phyloP scores from a whole-genome alignment of 2,113 vertebrate species.

The Ptyas mucosa region DNA sequence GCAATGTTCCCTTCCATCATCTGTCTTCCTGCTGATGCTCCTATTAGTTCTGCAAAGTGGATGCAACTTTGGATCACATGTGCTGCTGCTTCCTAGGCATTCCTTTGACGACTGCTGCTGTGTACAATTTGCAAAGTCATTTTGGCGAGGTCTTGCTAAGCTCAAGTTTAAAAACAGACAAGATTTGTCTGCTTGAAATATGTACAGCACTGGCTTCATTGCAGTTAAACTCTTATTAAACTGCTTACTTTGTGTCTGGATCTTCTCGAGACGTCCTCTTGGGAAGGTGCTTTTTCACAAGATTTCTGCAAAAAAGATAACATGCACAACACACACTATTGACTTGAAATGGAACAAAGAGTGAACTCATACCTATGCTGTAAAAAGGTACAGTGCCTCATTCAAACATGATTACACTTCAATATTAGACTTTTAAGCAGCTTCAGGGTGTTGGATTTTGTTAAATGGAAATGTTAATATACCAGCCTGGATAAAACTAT shows the following conservation, averaged over 20 bases:
- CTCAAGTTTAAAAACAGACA: neutral
- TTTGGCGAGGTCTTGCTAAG: neutral
- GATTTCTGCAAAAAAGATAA: constrained; percentile 68
- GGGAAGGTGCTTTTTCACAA: constrained; percentile 85
- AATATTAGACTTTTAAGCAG: neutral
- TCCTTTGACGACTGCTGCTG: too few relatives aligned
- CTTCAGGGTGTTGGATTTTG: neutral
- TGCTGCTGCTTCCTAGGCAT: neutral
- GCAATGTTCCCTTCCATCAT: neutral
- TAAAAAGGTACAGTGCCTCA: neutral
- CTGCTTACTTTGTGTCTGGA: constrained; percentile 81
- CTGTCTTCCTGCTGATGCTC: neutral
- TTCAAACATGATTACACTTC: neutral
- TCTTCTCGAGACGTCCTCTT: constrained; percentile 85
- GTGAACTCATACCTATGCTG: neutral
- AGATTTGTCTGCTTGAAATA: neutral
- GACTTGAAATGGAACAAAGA: neutral
- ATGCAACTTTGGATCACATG: neutral
- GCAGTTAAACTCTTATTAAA: neutral
- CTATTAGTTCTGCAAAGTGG: neutral
- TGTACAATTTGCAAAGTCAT: neutral
- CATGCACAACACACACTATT: neutral
- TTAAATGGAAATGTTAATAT: neutral
- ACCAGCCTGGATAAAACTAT: neutral
- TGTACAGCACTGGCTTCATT: neutral